phyloP scores from a whole-genome alignment of 2,113 vertebrate genomes.

The Pitta sordida region DNA sequence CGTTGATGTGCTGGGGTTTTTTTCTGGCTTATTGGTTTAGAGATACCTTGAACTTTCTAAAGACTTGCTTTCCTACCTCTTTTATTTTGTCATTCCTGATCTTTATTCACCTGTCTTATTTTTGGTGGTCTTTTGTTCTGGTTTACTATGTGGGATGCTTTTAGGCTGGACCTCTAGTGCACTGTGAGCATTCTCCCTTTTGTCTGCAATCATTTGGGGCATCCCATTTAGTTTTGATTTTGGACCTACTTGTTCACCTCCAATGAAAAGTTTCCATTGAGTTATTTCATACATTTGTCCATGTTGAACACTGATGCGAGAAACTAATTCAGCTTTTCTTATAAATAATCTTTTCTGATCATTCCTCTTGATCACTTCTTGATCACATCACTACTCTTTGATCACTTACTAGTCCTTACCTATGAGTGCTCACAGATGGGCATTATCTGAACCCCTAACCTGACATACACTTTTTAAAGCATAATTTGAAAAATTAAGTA shows the following conservation, averaged over 20 bases:
- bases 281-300: not conserved
- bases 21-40: not conserved
- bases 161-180: not conserved
- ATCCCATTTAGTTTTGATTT: not conserved
- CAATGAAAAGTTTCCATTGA: not conserved
- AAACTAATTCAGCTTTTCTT: not conserved
- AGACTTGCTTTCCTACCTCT: not conserved
- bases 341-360: not conserved
- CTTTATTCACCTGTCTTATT: not conserved
- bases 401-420: not conserved
- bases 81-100: not conserved
- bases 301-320: not conserved
- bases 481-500: not conserved
- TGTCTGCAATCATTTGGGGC: not conserved
- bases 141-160: not conserved
- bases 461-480: not conserved
- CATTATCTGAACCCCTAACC: not conserved
- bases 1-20: fast-evolving
- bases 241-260: not conserved
- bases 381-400: not conserved
- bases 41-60: not conserved
- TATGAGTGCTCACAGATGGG: not conserved
- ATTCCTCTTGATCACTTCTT: not conserved
- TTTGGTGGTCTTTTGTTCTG: not conserved
- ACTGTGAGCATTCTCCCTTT: not conserved